Evolutionary conservation across 2,888 invertebrate species (phyloP), one percentile per base, ranked within the genome.

Genomic region (Diploptera punctata): DNA sequence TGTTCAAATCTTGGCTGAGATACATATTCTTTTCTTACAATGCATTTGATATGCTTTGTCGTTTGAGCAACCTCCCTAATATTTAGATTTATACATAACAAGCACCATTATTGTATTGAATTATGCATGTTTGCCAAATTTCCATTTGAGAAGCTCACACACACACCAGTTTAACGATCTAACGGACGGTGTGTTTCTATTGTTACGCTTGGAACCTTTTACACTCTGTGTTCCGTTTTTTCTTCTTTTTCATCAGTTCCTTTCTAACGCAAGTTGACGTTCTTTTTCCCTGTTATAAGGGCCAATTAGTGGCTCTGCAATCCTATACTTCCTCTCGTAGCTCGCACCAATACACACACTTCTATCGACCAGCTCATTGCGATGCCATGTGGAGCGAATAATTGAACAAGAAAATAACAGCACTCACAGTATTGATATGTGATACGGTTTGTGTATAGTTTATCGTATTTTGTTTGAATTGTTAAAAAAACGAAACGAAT

Each of bases 401-500:
- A 70, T 70, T 70, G 70, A 70, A 47, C 44, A 57, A 70, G n/a
- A 70, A 61, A 62, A 60, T 61, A 70, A 62, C 62, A 70, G 49
- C 70, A 38, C 24, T 31, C 33, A 26, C 33, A 26, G 18, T 10
- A 19, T 70, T 9, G 47, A 43, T 70, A 19, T 67, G 54, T 71
- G 54, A 16, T 19, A 29, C 16, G 49, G 43, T 26, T 18, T 65
- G 57, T 70, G 33, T 70, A 43, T 26, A 54, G 54, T 54, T 54
- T 54, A 18, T 26, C 38, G 43, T 43, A 19, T 60, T 57, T 70
- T 70, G 26, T 54, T 65, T 57, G 72, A 72, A 62, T 72, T 68
- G 72, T 72, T 72, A 72, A 72, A 72, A 72, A 68, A n/a, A 43
- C 49, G 62, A 72, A 72, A 49, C 62, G 72, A 68, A 52, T 47